These are phyloP conservation scores for Crotophaga sulcirostris DNA, from an alignment of 2,113 vertebrate species.

Conservation along the genomic window DNA sequence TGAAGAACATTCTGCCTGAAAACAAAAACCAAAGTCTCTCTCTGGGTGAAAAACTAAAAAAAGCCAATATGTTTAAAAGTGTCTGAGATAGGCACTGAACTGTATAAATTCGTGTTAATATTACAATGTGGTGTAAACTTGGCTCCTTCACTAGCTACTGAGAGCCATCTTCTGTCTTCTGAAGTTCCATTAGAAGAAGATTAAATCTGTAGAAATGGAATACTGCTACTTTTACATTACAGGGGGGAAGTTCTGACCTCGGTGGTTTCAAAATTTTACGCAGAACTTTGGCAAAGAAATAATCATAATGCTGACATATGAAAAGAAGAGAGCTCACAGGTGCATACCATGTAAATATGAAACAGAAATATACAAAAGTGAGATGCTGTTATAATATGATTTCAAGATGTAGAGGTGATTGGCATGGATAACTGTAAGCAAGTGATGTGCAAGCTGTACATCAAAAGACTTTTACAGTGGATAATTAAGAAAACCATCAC, in stretches of 20 bases:
- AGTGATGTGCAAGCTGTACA: neutral
- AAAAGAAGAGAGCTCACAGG: neutral
- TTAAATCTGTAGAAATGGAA: neutral
- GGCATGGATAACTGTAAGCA: neutral
- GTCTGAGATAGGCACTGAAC: neutral
- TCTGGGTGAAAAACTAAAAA: neutral
- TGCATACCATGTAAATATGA: neutral
- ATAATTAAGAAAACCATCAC: neutral
- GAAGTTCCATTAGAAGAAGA: neutral
- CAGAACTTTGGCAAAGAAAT: neutral
- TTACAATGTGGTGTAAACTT: neutral
- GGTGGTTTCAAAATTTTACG: neutral
- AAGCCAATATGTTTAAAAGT: neutral
- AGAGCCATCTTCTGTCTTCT: neutral
- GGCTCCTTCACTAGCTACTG: neutral
- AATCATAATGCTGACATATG: neutral
- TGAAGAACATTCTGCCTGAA: neutral
- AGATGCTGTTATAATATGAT: fast-evolving
- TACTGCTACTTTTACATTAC: neutral
- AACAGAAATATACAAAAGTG: neutral
- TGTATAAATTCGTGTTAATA: neutral
- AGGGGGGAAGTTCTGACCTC: neutral
- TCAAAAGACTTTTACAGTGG: neutral
- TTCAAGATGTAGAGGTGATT: neutral
- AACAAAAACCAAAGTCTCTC: neutral